Evolutionary conservation across 1,140 invertebrate genomes (phyloP), one percentile per base, ranked within the genome.

Genomic region (Oryctes rhinoceros): DNA sequence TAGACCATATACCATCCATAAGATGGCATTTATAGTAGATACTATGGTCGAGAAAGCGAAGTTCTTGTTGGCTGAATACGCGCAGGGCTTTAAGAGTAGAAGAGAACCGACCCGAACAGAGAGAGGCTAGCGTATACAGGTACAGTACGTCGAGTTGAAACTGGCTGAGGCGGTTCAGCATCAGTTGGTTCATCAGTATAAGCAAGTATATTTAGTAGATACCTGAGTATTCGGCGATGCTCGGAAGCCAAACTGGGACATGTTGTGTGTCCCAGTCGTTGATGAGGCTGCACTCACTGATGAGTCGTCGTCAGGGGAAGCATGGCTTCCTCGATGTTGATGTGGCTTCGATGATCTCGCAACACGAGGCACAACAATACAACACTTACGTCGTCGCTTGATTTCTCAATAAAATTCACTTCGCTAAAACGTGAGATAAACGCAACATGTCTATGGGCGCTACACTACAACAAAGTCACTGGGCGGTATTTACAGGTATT

Each of bases 181-280:
- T 53, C 49, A 59, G 2, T 18, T 59, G n/a, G 53, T 59, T 59
- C 53, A 59, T 59, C 53, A 59, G 18, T 59, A 18, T 59, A 18
- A n/a, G 6, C 53, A 59, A 59, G 53, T 59, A 18, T 59, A n/a
- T 53, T 15, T 53, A 53, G 11, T 67, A 67, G 62, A 20, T 87
- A 92, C 91, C 91, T 91, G 91, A 88, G 90, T 91, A 89, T 89
- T 91, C 86, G 91, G 91, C 85, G 91, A 92, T 89, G 90, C 89
- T 89, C 90, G 88, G 86, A 91, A 91, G 86, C 90, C 91, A 90
- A 92, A 92, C 90, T 91, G 91, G 89, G 91, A 92, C 90, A 91
- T 92, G 90, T 86, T 91, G 90, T 88, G 89, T 89, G 89, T 89
- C 89, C 90, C 90, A 88, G 87, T 87, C 84, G 80, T 81, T 80